These are phyloP conservation scores for Pseudanteris insignis DNA, from an alignment of 2,888 invertebrate species.

Conservation along the genomic window DNA sequence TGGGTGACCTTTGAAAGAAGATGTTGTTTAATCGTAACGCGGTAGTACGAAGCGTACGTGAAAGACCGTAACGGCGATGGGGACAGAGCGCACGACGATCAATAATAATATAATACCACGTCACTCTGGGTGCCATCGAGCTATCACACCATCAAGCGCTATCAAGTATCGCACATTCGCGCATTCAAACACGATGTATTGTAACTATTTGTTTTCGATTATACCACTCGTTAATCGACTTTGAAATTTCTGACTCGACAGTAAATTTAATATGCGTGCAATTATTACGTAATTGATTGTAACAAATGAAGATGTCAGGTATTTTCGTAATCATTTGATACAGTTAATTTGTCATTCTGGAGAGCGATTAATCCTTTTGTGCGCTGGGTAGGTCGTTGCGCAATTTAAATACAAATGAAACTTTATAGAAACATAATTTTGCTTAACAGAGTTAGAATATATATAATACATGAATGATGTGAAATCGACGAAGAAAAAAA, in stretches of 20 bases:
- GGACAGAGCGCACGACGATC: slow-evolving; percentile 57
- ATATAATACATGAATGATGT: no score
- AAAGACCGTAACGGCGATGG: slow-evolving; percentile 58
- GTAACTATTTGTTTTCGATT: slow-evolving; percentile 25
- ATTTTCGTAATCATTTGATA: slow-evolving; percentile 20
- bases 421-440: neutral
- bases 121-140: slow-evolving; percentile 56
- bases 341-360: slow-evolving; percentile 16
- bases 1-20: slow-evolving; percentile 31
- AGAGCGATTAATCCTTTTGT: no score
- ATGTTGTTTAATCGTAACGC: slow-evolving; percentile 52
- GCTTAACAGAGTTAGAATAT: no score
- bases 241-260: slow-evolving; percentile 14
- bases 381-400: no score
- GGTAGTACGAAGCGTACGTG: slow-evolving; percentile 56
- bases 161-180: slow-evolving; percentile 43
- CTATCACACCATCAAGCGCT: slow-evolving; percentile 56
- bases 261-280: slow-evolving; percentile 13
- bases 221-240: slow-evolving; percentile 7
- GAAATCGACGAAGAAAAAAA: no score
- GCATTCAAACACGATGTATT: slow-evolving; percentile 29
- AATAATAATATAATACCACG: slow-evolving; percentile 60
- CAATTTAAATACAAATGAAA: no score
- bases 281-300: slow-evolving; percentile 17
- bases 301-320: slow-evolving; percentile 25